Conservation (phyloP, 2,797 vertebrate species). For the Lepilemur septentrionalis region DNA sequence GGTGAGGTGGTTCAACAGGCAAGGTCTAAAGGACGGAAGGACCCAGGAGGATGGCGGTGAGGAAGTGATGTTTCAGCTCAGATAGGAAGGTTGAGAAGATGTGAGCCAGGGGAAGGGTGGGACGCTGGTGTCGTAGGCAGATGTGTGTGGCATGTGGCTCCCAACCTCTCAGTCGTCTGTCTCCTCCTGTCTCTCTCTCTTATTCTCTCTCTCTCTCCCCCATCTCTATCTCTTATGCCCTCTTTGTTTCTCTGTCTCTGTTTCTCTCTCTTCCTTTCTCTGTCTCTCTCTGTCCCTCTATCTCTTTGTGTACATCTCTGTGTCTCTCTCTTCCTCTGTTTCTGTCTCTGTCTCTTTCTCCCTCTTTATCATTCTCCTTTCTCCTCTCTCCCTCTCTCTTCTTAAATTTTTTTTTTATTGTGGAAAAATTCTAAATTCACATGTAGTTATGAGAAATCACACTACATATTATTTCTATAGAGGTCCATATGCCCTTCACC, state of each 20-base stretch:
- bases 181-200: background rate
- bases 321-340: background rate
- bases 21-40: background rate
- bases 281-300: background rate
- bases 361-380: background rate
- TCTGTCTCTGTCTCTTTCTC: background rate
- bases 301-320: background rate
- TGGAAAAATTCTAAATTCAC: background rate
- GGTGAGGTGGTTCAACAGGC: background rate
- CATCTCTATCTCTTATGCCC: background rate
- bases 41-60: background rate
- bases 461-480: no score
- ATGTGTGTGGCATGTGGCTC: accelerated
- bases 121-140: accelerated
- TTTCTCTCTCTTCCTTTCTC: background rate
- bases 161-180: background rate
- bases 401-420: background rate
- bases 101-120: background rate
- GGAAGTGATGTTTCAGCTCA: background rate
- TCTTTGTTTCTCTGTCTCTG: background rate
- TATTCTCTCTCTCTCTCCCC: background rate
- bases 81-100: background rate
- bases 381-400: no score
- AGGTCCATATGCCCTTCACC: no score
- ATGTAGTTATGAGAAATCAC: background rate